Evolutionary conservation across 2,797 vertebrate genomes (phyloP), one percentile per base, ranked within the genome.

Genomic region (Labeo calbasu): DNA sequence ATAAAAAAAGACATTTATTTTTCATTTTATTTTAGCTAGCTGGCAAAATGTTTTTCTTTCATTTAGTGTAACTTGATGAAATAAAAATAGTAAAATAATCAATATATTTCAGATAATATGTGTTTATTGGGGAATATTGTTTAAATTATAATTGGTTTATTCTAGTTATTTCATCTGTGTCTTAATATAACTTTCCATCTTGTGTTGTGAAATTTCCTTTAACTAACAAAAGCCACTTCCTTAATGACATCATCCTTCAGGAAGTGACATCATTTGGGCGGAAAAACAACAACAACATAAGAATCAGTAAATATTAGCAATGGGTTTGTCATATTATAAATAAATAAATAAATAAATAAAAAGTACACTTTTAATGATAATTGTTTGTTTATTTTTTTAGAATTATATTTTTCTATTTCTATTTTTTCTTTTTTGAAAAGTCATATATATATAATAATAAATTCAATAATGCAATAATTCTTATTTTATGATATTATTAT

Each of bases 181-280:
- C 25, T 28, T 14, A 53, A 32, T 66, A 50, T 50, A 53, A 69
- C 78, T 78, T 63, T 80, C n/a, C 65, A 80, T 66, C 32, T 43
- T 55, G 48, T 66, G 66, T 79, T 70, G n/a, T 57, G 4, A 70
- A 25, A 57, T 76, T 9, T 53, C 32, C 32, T 69, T 57, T 36
- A 65, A 65, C 13, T 32, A 32, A 50, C 59, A 65, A 65, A 65
- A 65, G 77, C 59, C 77, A 78, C 40, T 65, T 78, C 77, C 77
- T 53, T 68, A 32, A 68, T 53, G 77, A 59, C 51, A 36, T 75
- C n/a, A 19, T 55, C 32, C 14, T 57, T 15, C 65, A 65, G 77
- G 66, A 69, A 55, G 66, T 80, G 32, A 57, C 65, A 80, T 75
- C 8, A 36, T 55, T 55, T 4, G 53, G 13, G 1, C n/a, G 21